Conservation (phyloP, 2,113 vertebrate genomes). For the Oryzias curvinotus region DNA sequence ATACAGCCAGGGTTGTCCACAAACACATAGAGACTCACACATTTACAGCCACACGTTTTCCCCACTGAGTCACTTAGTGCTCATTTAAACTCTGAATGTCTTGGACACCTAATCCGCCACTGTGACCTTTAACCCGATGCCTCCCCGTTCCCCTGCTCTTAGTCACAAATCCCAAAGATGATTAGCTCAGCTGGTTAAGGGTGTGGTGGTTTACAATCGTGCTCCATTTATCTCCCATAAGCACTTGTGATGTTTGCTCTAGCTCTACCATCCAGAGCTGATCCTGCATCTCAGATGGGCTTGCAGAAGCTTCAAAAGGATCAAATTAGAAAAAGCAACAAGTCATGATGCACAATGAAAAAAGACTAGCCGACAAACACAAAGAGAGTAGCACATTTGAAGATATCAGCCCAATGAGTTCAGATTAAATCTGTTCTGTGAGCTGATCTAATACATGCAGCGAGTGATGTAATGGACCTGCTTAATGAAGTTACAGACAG, state of each 20-base stretch:
- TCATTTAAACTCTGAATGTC: slow-evolving; percentile 40
- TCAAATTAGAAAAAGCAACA: not conserved
- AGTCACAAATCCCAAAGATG: slow-evolving; percentile 47
- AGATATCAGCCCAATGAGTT: slow-evolving; percentile 51
- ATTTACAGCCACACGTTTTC: slow-evolving; percentile 47
- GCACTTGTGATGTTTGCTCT: slow-evolving; percentile 28
- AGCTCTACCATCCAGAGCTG: slow-evolving; percentile 5
- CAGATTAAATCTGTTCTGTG: slow-evolving; percentile 52
- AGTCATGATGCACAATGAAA: not conserved
- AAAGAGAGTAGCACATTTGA: slow-evolving; percentile 25
- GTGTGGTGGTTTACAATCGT: slow-evolving; percentile 55
- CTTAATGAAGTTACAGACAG: slow-evolving; percentile 67
- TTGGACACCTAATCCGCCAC: slow-evolving; percentile 65
- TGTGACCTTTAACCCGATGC: slow-evolving; percentile 60
- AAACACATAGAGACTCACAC: slow-evolving; percentile 36
- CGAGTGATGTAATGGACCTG: slow-evolving; percentile 65
- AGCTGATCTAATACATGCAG: slow-evolving; percentile 58
- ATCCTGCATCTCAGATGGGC: not conserved
- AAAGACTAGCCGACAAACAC: slow-evolving; percentile 28
- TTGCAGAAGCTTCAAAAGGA: slow-evolving; percentile 1
- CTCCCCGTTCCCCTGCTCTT: slow-evolving; percentile 16
- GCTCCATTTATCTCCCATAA: slow-evolving; percentile 51
- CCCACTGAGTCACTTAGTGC: slow-evolving; percentile 43
- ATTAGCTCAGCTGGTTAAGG: slow-evolving; percentile 68
- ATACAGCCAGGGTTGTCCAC: slow-evolving; percentile 56